Evolutionary conservation across 2,888 invertebrate species (phyloP).

Genomic region (Himalopsyche kuldschensis): DNA sequence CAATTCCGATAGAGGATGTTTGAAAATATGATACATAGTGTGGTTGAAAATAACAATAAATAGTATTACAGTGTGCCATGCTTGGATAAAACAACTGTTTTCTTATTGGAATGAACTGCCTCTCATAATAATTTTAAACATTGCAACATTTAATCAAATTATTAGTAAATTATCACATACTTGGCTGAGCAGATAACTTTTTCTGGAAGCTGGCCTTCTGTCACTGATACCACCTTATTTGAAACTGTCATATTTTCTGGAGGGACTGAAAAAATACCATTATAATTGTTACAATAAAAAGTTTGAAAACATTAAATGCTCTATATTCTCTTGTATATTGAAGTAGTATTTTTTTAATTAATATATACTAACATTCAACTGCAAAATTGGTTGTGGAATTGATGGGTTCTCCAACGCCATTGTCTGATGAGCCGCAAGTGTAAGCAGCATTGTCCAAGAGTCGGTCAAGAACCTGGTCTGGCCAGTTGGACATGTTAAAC

Average conservation of each 20-base stretch:
- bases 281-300: too few species aligned
- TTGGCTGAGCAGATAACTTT: slow-evolving; percentile 54
- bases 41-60: too few species aligned
- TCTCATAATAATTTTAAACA: not conserved
- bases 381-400: slow-evolving; percentile 72
- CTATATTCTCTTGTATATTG: too few species aligned
- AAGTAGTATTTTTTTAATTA: not conserved
- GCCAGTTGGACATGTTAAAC: slow-evolving; percentile 77
- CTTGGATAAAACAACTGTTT: too few species aligned
- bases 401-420: slow-evolving; percentile 69
- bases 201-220: slow-evolving; percentile 54
- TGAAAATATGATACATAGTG: too few species aligned
- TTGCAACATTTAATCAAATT: not conserved
- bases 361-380: slow-evolving; percentile 71
- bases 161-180: slow-evolving; percentile 44
- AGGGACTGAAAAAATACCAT: slow-evolving; percentile 60
- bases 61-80: too few species aligned
- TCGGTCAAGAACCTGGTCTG: slow-evolving; percentile 68
- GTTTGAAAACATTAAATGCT: too few species aligned
- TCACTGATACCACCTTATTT: slow-evolving; percentile 51
- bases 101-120: too few species aligned
- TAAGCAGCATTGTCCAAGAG: slow-evolving; percentile 71
- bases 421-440: slow-evolving; percentile 69
- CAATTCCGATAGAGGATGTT: too few species aligned
- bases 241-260: slow-evolving; percentile 85